Evolutionary conservation across 2,113 vertebrate genomes (phyloP).

Genomic region (Heterotis niloticus): DNA sequence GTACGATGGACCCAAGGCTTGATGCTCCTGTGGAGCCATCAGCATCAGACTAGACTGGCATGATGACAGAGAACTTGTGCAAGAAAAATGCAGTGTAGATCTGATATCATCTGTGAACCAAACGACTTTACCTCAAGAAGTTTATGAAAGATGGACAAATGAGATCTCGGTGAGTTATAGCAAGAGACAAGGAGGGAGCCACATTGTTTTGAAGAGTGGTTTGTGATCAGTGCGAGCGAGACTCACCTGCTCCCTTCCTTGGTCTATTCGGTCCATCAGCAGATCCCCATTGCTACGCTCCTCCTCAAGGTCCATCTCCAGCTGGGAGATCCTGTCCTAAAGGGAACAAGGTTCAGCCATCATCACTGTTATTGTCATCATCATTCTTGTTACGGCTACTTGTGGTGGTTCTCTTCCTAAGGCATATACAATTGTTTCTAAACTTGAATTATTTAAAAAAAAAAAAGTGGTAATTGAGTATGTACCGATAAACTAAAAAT

Average conservation of each 20-base stretch:
- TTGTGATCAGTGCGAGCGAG: constrained; percentile 30
- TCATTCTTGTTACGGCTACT: neutral
- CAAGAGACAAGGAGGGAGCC: constrained; percentile 28
- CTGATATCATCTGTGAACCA: neutral
- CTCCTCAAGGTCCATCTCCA: constrained; percentile 88
- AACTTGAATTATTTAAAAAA: neutral
- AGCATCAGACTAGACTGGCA: neutral
- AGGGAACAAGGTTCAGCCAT: constrained; percentile 28
- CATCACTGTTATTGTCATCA: constrained; percentile 13
- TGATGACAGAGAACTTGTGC: neutral
- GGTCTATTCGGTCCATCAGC: constrained; percentile 80
- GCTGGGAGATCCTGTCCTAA: constrained; percentile 81
- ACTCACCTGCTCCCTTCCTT: constrained; percentile 87
- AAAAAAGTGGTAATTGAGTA: neutral
- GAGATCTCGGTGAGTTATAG: constrained; percentile 30
- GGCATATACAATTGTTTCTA: neutral
- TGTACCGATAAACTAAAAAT: neutral
- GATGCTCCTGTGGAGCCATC: neutral
- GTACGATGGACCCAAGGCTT: neutral
- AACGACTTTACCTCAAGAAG: neutral
- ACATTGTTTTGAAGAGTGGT: constrained; percentile 35
- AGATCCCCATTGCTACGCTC: constrained; percentile 84
- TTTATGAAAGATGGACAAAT: neutral
- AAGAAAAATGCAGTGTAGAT: neutral
- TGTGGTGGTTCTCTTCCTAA: neutral